These are phyloP conservation scores for Brienomyrus longianalis DNA, from an alignment of 2,113 vertebrate genomes.

Conservation along the genomic window DNA sequence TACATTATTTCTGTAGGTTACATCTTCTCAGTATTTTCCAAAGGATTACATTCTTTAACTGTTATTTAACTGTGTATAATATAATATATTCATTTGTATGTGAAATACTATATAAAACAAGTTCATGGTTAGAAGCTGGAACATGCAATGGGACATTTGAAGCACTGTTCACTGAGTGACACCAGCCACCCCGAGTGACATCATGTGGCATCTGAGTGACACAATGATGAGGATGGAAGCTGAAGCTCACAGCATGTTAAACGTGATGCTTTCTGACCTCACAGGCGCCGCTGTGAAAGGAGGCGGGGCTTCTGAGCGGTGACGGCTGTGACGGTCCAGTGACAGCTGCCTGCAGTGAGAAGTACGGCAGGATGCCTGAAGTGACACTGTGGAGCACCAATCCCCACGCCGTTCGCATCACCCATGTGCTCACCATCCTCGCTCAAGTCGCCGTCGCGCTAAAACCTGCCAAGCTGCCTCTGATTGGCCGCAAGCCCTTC, in stretches of 20 bases:
- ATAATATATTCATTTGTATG: not conserved
- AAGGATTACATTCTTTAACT: not conserved
- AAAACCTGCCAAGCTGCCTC: constrained; percentile 60
- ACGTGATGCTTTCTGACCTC: not conserved
- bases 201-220: not conserved
- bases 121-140: not conserved
- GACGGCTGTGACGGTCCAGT: constrained; percentile 46
- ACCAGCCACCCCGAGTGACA: not conserved
- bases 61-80: not conserved
- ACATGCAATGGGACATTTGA: not conserved
- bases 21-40: not conserved
- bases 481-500: constrained; percentile 66
- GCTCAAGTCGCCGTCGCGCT: constrained; percentile 50
- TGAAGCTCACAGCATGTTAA: not conserved
- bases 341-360: constrained; percentile 37
- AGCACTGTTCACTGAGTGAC: not conserved
- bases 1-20: not conserved
- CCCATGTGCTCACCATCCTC: constrained; percentile 45
- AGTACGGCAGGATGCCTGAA: constrained; percentile 47
- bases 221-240: not conserved
- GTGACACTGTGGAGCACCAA: constrained; percentile 51
- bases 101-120: not conserved
- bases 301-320: not conserved
- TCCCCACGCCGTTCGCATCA: constrained; percentile 45
- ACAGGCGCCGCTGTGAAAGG: not conserved